Evolutionary conservation across 2,113 vertebrate species (phyloP).

Genomic region (Eulacestoma nigropectus): DNA sequence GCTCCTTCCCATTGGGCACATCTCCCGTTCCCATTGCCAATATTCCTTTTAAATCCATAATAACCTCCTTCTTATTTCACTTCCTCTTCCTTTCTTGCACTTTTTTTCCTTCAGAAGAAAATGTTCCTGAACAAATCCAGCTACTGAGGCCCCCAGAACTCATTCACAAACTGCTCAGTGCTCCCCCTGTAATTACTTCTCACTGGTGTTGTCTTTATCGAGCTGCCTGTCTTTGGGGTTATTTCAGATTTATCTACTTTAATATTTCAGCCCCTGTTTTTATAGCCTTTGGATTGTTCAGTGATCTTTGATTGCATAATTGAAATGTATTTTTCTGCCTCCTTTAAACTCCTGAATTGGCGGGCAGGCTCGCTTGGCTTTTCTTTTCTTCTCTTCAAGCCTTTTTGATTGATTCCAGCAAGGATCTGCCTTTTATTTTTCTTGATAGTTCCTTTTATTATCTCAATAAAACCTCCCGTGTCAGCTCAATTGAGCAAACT

Average conservation of each 20-base stretch:
- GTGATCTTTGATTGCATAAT: background rate
- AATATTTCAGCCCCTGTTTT: background rate
- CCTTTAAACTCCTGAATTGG: background rate
- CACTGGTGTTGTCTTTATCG: background rate
- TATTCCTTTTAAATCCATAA: background rate
- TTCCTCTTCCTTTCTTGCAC: background rate
- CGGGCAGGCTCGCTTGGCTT: background rate
- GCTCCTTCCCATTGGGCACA: background rate
- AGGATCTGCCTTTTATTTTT: background rate
- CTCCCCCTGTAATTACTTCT: background rate
- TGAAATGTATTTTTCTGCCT: background rate
- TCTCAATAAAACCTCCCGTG: background rate
- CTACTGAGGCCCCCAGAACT: background rate
- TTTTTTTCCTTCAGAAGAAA: background rate
- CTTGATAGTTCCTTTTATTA: slow-evolving; percentile 8
- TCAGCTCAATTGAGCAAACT: background rate
- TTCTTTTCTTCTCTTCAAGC: background rate
- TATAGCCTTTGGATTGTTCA: background rate
- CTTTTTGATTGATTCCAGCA: background rate
- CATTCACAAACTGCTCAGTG: background rate
- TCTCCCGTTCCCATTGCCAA: background rate
- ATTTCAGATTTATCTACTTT: background rate
- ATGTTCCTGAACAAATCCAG: background rate
- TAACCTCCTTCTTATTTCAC: background rate
- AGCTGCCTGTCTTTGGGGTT: background rate